Evolutionary conservation across 2,113 vertebrate genomes (phyloP).

Genomic region (Lota lota): DNA sequence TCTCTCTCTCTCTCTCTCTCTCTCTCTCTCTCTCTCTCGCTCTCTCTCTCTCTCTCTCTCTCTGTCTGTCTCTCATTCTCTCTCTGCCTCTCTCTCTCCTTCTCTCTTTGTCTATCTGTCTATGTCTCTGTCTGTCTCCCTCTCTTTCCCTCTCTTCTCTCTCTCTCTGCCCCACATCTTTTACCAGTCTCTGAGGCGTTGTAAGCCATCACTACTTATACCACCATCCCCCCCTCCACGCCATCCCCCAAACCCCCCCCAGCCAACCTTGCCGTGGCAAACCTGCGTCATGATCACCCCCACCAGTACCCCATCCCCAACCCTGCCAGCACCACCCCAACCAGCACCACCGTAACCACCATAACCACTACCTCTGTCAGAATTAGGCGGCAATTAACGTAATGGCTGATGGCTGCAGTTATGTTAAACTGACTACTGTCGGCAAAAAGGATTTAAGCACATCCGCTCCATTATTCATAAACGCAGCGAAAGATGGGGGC

Average conservation of each 20-base stretch:
- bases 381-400: constrained; percentile 67
- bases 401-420: constrained; percentile 60
- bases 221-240: not conserved
- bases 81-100: no score
- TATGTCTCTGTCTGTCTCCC: no score
- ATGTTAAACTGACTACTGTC: constrained; percentile 70
- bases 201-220: not conserved
- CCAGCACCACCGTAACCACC: not conserved
- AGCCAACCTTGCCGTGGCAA: not conserved
- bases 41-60: no score
- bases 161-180: not conserved
- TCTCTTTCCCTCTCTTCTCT: not conserved
- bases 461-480: constrained; percentile 69
- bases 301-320: not conserved
- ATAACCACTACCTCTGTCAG: constrained; percentile 25
- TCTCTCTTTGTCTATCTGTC: no score
- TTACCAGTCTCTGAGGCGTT: not conserved
- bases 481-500: constrained; percentile 31
- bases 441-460: constrained; percentile 53
- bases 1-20: no score
- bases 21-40: no score
- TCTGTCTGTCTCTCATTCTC: no score
- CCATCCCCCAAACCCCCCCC: no score
- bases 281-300: not conserved
- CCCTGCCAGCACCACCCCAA: not conserved